Conservation (phyloP, 2,888 invertebrate genomes). For the Ferdinandea cuprea region DNA sequence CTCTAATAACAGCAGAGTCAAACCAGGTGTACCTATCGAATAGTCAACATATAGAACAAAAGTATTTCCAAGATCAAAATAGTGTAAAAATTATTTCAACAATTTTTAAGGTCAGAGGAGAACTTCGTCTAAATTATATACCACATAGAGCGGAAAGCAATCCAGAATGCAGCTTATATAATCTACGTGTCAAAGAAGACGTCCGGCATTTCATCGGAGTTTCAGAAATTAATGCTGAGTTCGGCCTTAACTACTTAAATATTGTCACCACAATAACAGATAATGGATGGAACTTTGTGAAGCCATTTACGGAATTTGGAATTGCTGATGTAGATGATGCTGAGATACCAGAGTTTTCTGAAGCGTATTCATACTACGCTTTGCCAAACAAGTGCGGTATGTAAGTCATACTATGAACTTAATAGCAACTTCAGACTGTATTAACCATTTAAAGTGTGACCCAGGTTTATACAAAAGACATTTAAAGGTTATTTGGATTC, state of each 20-base stretch:
- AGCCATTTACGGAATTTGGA: constrained; percentile 38
- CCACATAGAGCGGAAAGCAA: no score
- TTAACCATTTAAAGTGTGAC: constrained; percentile 1
- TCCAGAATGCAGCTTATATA: no score
- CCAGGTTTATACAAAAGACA: neutral
- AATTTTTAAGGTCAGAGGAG: no score
- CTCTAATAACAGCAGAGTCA: no score
- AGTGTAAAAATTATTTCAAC: no score
- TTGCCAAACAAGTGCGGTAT: constrained; percentile 12
- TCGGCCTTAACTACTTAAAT: constrained; percentile 3
- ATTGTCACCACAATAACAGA: constrained; percentile 20
- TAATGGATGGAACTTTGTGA: constrained; percentile 28
- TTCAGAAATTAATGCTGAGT: constrained; percentile 32
- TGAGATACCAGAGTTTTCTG: neutral
- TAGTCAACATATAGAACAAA: no score
- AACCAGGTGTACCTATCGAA: no score
- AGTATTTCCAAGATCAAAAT: no score
- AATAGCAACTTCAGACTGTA: neutral
- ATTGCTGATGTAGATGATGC: neutral
- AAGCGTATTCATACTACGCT: neutral
- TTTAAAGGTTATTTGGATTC: neutral
- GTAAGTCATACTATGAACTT: constrained; percentile 1
- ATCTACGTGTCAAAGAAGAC: no score
- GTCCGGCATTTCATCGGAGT: no score
- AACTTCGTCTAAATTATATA: no score